Conservation (phyloP, 2,888 invertebrate species). For the Subacronicta megacephala region DNA sequence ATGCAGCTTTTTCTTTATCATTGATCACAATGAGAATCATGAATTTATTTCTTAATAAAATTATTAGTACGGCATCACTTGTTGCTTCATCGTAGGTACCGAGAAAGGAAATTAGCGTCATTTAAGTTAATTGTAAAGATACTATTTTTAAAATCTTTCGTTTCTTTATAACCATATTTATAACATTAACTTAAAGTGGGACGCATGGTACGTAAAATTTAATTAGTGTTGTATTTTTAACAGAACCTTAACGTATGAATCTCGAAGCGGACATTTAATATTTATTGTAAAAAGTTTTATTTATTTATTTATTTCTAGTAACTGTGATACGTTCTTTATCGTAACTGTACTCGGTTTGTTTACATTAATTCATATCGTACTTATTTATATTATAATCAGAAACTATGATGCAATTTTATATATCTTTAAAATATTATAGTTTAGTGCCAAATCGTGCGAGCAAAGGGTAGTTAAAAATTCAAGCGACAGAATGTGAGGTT, state of each 20-base stretch:
- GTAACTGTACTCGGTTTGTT: conserved; percentile 28
- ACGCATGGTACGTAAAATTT: conserved; percentile 3
- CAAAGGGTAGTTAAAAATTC: conserved; percentile 7
- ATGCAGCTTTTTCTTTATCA: no score
- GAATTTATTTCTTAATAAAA: no score
- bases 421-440: conserved; percentile 35
- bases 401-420: conserved; percentile 26
- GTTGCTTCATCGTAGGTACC: no score
- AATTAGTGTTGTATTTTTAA: conserved; percentile 12
- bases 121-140: conserved; percentile 12
- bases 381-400: conserved; percentile 17
- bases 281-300: conserved; percentile 79
- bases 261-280: conserved; percentile 42
- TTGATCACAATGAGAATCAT: no score
- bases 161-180: conserved; percentile 2
- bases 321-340: conserved; percentile 78
- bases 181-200: conserved; percentile 9
- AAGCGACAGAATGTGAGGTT: neutral
- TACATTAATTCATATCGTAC: conserved; percentile 30
- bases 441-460: conserved; percentile 47
- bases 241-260: conserved; percentile 37
- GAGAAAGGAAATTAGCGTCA: conserved; percentile 4
- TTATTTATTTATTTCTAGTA: conserved; percentile 82
- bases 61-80: no score
- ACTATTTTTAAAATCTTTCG: neutral